These are phyloP conservation scores for Helicolenus hilgendorfi DNA, from an alignment of 2,797 vertebrate species.

Conservation along the genomic window DNA sequence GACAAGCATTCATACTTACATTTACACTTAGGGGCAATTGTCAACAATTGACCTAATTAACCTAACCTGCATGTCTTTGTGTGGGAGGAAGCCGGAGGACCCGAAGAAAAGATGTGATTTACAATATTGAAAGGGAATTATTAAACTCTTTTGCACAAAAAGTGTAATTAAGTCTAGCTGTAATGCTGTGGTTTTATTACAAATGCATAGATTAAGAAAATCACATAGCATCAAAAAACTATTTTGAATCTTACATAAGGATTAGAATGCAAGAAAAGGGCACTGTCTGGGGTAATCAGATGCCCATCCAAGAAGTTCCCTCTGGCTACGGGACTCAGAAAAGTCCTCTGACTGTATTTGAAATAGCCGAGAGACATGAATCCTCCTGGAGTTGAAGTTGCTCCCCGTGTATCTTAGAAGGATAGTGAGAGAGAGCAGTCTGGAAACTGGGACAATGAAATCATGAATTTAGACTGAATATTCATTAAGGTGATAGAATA, in stretches of 20 bases:
- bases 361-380: slow-evolving; percentile 12
- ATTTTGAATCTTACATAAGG: neutral
- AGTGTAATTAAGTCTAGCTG: neutral
- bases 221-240: neutral
- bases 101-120: neutral
- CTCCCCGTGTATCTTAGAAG: neutral
- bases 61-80: neutral
- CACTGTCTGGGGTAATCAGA: neutral
- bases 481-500: neutral
- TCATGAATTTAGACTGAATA: slow-evolving; percentile 4
- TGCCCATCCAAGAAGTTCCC: neutral
- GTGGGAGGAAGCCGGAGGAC: neutral
- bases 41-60: neutral
- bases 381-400: neutral
- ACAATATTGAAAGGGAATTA: neutral
- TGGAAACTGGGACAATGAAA: slow-evolving; percentile 24
- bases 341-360: neutral
- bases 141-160: neutral
- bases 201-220: neutral
- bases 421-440: neutral
- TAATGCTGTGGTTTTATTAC: neutral
- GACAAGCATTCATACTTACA: neutral
- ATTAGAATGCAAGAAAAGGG: neutral
- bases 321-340: neutral
- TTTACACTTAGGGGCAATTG: neutral